A percentile compares a stretch with the other conserved stretches of the same genome.
Evolutionary conservation across 2,888 invertebrate genomes (phyloP).

Genomic region (Aleiodes alternator): DNA sequence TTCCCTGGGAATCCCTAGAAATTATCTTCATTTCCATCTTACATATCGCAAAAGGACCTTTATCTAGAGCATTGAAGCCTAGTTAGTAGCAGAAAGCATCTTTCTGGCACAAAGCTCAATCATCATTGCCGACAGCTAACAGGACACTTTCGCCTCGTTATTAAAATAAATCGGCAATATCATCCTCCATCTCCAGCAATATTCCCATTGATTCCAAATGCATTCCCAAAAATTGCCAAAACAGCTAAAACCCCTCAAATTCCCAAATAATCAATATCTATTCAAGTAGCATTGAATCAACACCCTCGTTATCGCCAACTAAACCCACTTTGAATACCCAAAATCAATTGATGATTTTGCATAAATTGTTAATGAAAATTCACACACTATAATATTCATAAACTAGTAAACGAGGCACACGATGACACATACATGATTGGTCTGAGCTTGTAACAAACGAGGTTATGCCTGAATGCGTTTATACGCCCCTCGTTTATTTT

Average conservation of each 20-base stretch:
- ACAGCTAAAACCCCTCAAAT: no score
- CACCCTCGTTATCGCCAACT: no score
- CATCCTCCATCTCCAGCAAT: not conserved
- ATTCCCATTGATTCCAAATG: no score
- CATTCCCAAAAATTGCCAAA: no score
- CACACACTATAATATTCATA: conserved; percentile 15
- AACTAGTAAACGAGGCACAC: conserved; percentile 6
- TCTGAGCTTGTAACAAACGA: conserved; percentile 35
- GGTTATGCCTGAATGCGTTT: conserved; percentile 33
- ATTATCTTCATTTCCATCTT: no score
- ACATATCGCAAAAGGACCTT: not conserved
- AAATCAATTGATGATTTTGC: conserved; percentile 7
- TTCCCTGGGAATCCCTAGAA: no score
- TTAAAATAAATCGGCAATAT: not conserved
- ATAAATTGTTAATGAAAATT: conserved; percentile 4
- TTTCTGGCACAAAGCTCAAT: conserved; percentile 5
- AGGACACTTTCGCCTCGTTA: conserved; percentile 37
- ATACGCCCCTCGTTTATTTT: conserved; percentile 22
- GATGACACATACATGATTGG: conserved; percentile 32
- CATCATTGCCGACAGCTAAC: conserved; percentile 38
- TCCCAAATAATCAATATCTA: no score
- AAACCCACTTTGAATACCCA: not conserved
- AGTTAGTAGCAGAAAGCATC: not conserved
- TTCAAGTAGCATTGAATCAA: no score
- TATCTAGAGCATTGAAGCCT: conserved; percentile 20